phyloP scores from a whole-genome alignment of 2,888 invertebrate genomes.

The Chymomyza procnemis region DNA sequence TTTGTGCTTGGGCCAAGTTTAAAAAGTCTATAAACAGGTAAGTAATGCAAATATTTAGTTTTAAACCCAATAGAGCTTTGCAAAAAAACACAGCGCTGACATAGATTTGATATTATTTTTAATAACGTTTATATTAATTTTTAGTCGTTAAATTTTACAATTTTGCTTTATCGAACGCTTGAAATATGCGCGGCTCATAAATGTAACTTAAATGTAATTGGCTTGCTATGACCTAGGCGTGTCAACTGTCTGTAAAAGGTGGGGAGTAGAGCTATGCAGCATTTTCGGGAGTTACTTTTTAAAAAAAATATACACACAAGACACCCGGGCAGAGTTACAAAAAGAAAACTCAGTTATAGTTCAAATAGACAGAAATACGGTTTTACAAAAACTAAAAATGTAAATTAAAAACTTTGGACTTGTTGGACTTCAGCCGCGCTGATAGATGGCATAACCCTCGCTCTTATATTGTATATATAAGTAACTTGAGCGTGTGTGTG shows the following conservation, averaged over 20 bases:
- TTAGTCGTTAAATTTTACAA: slow-evolving; percentile 65
- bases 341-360: neutral
- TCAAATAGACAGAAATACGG: neutral
- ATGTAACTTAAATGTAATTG: slow-evolving; percentile 49
- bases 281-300: neutral
- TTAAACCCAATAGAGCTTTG: too few relatives aligned
- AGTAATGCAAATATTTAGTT: neutral
- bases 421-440: neutral
- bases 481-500: neutral
- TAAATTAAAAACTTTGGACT: neutral
- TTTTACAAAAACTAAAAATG: neutral
- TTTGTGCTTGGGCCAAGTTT: neutral
- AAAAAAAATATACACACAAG: neutral
- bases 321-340: neutral
- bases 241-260: slow-evolving; percentile 43
- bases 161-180: slow-evolving; percentile 7
- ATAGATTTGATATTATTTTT: slow-evolving; percentile 52
- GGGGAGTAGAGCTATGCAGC: neutral
- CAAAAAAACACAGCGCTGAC: neutral
- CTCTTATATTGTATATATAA: neutral
- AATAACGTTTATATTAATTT: slow-evolving; percentile 65
- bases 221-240: slow-evolving; percentile 58
- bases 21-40: neutral
- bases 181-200: slow-evolving; percentile 10
- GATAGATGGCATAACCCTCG: neutral